Conservation (phyloP, 2,888 invertebrate genomes). For the Drosophila borborema region DNA sequence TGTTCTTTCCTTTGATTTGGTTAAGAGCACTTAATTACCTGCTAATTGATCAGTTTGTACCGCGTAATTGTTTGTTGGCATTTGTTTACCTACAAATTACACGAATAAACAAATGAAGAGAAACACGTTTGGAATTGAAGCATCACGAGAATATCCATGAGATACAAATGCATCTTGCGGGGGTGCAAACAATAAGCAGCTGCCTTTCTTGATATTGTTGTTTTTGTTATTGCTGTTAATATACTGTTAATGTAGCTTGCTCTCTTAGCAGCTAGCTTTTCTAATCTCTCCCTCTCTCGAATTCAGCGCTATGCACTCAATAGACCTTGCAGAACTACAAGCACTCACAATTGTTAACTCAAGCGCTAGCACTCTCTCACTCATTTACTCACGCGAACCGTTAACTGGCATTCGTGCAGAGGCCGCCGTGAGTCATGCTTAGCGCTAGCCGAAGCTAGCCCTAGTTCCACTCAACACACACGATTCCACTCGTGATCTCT, state of each 20-base stretch:
- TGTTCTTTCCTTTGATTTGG: slow-evolving; percentile 33
- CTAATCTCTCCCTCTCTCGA: slow-evolving; percentile 6
- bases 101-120: slow-evolving; percentile 64
- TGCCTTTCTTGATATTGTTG: slow-evolving; percentile 22
- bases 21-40: slow-evolving; percentile 56
- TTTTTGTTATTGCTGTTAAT: slow-evolving; percentile 15
- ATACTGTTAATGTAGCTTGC: neutral
- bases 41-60: slow-evolving; percentile 65
- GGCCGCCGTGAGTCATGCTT: slow-evolving; percentile 42
- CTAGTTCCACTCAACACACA: slow-evolving; percentile 40
- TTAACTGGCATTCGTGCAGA: slow-evolving; percentile 10
- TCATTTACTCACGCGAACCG: slow-evolving; percentile 13
- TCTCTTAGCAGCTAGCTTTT: slow-evolving; percentile 1
- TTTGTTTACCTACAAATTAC: slow-evolving; percentile 63
- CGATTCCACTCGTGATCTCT: slow-evolving; percentile 46
- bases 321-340: slow-evolving; percentile 12
- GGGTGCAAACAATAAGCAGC: slow-evolving; percentile 33
- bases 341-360: slow-evolving; percentile 5
- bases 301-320: slow-evolving; percentile 61
- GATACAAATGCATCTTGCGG: slow-evolving; percentile 45
- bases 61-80: slow-evolving; percentile 34
- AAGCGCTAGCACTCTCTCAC: slow-evolving; percentile 22
- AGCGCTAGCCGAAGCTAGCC: slow-evolving; percentile 42
- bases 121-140: slow-evolving; percentile 39
- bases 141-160: slow-evolving; percentile 28